Base-by-base conservation (phyloP, 1,140 invertebrate species). In the Drosophila punjabiensis region DNA sequence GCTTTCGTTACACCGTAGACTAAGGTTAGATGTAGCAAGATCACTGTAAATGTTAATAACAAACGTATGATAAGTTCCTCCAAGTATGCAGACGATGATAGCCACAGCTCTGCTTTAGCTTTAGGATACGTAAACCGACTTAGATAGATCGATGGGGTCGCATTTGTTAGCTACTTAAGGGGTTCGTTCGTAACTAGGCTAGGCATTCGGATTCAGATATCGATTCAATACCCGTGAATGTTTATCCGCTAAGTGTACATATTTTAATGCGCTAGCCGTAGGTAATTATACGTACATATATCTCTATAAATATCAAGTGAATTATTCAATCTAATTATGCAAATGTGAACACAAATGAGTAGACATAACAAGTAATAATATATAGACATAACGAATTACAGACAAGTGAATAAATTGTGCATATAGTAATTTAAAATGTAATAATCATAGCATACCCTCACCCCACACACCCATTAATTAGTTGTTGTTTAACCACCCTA, bases 61-160 rank as follows among this genome's bases (percentile, higher is more conserved):
- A 68, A 89, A 88, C 56, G 85, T 89, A 89, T 89, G 75, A 81
- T 89, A 90, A 90, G 85, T 89, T 89, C 85, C 85, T 89, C 85
- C 85, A 85, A 81, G 75, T 82, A 82, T 82, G 85, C 86, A 62
- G 82, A 76, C 70, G 53, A 52, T 59, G 65, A 71, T 48, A 69
- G 65, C 70, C 67, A 52, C 20, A 32, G 50, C 58, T 48, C 58
- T 62, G 65, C 58, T 33, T 39, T 78, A 79, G 65, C 52, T 58
- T 39, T 62, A 78, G 74, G 56, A 30, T 59, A 45, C 20, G 41
- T 11, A 59, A 50, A 64, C 56, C 55, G 32, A 77, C 32, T 70
- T 63, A 71, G 53, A 60, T 79, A 73, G 50, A 65, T 43, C 67
- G 60, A 61, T 53, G 52, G 39, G 76, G 45, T 41, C 41, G 52